These are phyloP conservation scores for Epizoanthus scotinus DNA, from an alignment of 92 coral and sea anemone genomes.

Conservation along the genomic window DNA sequence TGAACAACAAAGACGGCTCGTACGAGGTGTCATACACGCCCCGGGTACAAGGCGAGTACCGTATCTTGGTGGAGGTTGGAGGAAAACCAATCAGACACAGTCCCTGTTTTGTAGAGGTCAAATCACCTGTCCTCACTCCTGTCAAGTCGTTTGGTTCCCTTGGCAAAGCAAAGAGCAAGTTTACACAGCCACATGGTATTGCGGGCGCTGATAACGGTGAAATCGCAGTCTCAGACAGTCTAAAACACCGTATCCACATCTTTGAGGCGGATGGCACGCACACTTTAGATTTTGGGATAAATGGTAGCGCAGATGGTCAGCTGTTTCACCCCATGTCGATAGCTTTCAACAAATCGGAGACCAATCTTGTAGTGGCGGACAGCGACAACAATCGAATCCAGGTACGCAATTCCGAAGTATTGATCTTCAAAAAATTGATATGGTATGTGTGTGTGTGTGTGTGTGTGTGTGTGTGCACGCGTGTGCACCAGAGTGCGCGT, in stretches of 20 bases:
- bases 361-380: conserved; percentile 67
- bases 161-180: conserved; percentile 67
- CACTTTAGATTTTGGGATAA: conserved; percentile 77
- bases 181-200: conserved; percentile 88
- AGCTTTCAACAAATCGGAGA: conserved; percentile 74
- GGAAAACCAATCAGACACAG: conserved; percentile 77
- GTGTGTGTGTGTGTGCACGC: no score
- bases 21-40: conserved; percentile 78
- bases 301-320: conserved; percentile 77
- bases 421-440: background rate
- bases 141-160: conserved; percentile 90
- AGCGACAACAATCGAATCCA: conserved; percentile 90
- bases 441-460: no score
- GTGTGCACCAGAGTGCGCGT: no score
- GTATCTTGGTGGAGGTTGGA: conserved; percentile 77
- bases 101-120: conserved; percentile 78
- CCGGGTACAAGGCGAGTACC: conserved; percentile 74
- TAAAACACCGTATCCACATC: conserved; percentile 84
- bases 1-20: conserved; percentile 72
- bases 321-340: conserved; percentile 88
- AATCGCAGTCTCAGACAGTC: conserved; percentile 83
- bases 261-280: conserved; percentile 78
- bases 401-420: conserved; percentile 26
- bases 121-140: conserved; percentile 78
- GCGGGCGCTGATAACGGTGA: conserved; percentile 70